Evolutionary conservation across 1,140 invertebrate genomes (phyloP), one percentile per base, ranked within the genome.

Genomic region (Cydia strobilella): DNA sequence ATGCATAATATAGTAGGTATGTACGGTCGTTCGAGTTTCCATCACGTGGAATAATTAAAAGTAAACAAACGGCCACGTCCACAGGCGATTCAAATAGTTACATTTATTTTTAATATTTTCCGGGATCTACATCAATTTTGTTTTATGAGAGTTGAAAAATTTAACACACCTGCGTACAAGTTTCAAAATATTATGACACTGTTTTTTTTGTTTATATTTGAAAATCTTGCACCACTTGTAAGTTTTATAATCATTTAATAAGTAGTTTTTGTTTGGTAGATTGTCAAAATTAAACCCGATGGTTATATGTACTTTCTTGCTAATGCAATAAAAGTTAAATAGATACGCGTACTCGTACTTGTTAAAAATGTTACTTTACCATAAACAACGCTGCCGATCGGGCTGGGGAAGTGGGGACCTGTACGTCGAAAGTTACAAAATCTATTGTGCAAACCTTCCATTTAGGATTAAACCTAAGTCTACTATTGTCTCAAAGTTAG

Each of bases 31-130:
- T 75, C 75, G 79, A 79, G 82, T 79, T 82, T 82, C 86, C 79
- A 86, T 87, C 83, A 88, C 81, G 80, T 80, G 80, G 76, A 86
- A 86, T 89, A 89, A 89, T 89, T 88, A 87, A 89, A 88, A 76
- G 85, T 82, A 89, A 89, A 87, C 85, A 89, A 85, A 88, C 80
- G 84, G 80, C 72, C 82, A 77, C 81, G 81, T 81, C 77, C 80
- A 76, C 76, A 59, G 79, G 78, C 82, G 80, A 84, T 83, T 80
- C 82, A 82, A 80, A 86, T 86, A 85, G 85, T 88, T 83, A 79
- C 80, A 82, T 86, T 86, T 84, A 86, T 87, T 87, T 85, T 86
- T 82, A 79, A 85, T 87, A 82, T 81, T 76, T 78, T 75, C 79
- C 80, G 75, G 81, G 79, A 81, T 76, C 77, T 76, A 77, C 81